Base-by-base conservation (phyloP, 2,797 vertebrate species). In the Lycodopsis pacificus region DNA sequence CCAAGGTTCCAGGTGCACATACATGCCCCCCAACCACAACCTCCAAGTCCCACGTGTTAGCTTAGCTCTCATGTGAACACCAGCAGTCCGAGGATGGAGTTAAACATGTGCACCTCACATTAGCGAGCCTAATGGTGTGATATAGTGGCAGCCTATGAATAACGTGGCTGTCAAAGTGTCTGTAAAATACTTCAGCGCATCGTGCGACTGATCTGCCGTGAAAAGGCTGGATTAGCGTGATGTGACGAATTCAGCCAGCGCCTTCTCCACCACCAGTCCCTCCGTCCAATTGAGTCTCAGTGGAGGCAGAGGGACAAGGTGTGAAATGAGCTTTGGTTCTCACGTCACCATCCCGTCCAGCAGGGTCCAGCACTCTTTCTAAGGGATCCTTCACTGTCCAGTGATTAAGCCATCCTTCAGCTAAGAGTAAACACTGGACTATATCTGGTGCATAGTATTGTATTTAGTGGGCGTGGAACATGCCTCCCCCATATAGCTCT, bases 241-340 rank as follows among this genome's bases (percentile, higher is more conserved):
- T 76, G 80, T 76, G 85, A 83, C 57, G 7, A 88, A 91, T 80
- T 76, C 70, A 76, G 78, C 66, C 48, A n/a, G 68, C 32, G 54
- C 11, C 72, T 66, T 49, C 75, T 76, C 76, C 80, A n/a, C 58
- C 75, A 32, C 42, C 63, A 38, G 51, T 22, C 66, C 56, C 78
- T 78, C 53, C 14, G 56, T 83, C 71, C 81, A 63, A 49, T 13
- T 19, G 61, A 66, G 79, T 73, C 82, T 73, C 82, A 32, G 81
- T 20, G 81, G 76, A 92, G 76, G 77, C 61, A 46, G 67, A 74
- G 42, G 74, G 80, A 83, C 82, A 73, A 84, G 85, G 90, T 89
- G 90, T 88, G 83, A 92, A 90, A 92, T 79, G 67, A 86, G 88
- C 87, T 86, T 88, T 79, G 65, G 73, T 87, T 84, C 83, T 79